Evolutionary conservation across 2,888 invertebrate genomes (phyloP).

Genomic region (Lithophane ornitopus): DNA sequence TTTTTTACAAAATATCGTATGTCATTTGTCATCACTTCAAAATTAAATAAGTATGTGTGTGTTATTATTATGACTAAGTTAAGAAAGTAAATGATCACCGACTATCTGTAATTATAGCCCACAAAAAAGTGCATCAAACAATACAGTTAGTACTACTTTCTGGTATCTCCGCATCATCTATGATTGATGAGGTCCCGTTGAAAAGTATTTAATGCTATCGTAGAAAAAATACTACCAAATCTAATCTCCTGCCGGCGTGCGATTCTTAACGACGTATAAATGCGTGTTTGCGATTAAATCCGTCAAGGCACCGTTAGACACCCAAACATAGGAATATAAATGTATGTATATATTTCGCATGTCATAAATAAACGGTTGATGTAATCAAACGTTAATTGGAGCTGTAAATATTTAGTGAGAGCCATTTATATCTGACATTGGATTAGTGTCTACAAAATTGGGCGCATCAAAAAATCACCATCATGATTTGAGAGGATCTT

Average conservation of each 20-base stretch:
- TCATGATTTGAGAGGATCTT: neutral
- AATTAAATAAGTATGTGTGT: neutral
- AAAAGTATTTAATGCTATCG: slow-evolving; percentile 48
- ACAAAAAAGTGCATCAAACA: slow-evolving; percentile 28
- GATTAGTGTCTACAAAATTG: slow-evolving; percentile 23
- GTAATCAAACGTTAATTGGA: slow-evolving; percentile 35
- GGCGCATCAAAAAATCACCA: slow-evolving; percentile 2
- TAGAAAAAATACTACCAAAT: slow-evolving; percentile 39
- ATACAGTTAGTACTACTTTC: slow-evolving; percentile 46
- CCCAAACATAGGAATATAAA: slow-evolving; percentile 5
- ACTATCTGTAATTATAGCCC: neutral
- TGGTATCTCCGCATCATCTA: slow-evolving; percentile 14
- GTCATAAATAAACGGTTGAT: slow-evolving; percentile 42
- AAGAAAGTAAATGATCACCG: neutral
- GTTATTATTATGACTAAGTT: neutral
- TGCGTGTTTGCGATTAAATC: slow-evolving; percentile 70
- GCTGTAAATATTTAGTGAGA: slow-evolving; percentile 27
- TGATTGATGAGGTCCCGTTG: slow-evolving; percentile 48
- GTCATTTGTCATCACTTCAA: neutral
- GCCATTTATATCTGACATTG: slow-evolving; percentile 30
- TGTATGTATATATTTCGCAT: slow-evolving; percentile 22
- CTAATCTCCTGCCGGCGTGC: slow-evolving; percentile 55
- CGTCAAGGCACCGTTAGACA: slow-evolving; percentile 71
- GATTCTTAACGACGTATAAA: slow-evolving; percentile 64
- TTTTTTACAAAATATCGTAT: too few relatives aligned